Conservation (phyloP, 1,140 invertebrate species). For the Papilio polytes region DNA sequence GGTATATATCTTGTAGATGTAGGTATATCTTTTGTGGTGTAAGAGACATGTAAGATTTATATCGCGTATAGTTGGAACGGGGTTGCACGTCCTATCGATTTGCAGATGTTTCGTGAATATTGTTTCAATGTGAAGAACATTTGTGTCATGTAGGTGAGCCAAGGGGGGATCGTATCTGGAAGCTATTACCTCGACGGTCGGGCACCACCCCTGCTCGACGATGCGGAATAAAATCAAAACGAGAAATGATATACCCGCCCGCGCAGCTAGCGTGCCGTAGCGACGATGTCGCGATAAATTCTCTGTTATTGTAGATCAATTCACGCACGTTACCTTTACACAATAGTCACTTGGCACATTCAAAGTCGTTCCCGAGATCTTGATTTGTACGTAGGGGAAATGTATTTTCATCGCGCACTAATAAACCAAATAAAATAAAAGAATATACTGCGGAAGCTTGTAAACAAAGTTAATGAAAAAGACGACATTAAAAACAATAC, state of each 20-base stretch:
- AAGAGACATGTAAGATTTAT: constrained; percentile 55
- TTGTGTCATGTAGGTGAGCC: constrained; percentile 69
- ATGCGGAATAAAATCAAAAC: constrained; percentile 72
- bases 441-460: neutral
- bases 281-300: constrained; percentile 52
- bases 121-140: constrained; percentile 72
- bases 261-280: constrained; percentile 35
- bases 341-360: constrained; percentile 22
- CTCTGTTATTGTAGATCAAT: constrained; percentile 57
- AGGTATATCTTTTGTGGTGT: constrained; percentile 45
- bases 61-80: constrained; percentile 59
- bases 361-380: neutral
- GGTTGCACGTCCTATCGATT: constrained; percentile 64
- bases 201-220: constrained; percentile 52
- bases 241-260: constrained; percentile 69
- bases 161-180: constrained; percentile 64
- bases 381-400: constrained; percentile 4
- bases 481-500: constrained; percentile 45
- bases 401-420: neutral
- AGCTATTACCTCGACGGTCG: constrained; percentile 67
- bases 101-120: constrained; percentile 68
- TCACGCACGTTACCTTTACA: constrained; percentile 55
- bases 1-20: neutral
- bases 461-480: constrained; percentile 40
- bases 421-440: neutral